Base-by-base conservation (phyloP, 1,140 invertebrate genomes). In the Drosophila serrata region DNA sequence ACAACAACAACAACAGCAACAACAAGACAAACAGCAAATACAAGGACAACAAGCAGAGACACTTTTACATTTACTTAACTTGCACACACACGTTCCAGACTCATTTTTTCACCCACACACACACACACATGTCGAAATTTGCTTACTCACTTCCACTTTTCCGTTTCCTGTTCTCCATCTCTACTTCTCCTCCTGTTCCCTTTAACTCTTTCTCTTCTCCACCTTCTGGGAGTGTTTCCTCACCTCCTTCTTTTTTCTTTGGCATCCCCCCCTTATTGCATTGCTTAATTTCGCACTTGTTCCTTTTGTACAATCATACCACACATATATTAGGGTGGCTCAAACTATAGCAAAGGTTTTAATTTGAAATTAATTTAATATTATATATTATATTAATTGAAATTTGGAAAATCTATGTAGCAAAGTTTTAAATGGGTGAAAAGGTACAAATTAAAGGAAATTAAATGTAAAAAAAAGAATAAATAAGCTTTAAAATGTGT, bases 231-330 rank as follows among this genome's bases (percentile, higher is more conserved):
- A 24, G n/a, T 43, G 12, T 35, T 59, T 33, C 37, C 29, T 13
- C 31, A 31, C 42, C 17, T 58, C 55, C 27, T 24, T 24, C 24
- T 24, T 4, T 37, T 22, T 62, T 60, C 12, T 43, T 69, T 48
- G 49, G 64, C 64, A 72, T 72, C 51, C 19, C 48, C 48, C 31
- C 31, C n/a, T n/a, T n/a, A 58, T 72, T 72, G 65, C 65, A 72
- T 59, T 82, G 81, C 81, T 82, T 84, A 82, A 84, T 80, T 82
- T 80, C 81, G 82, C 81, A 84, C 81, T 80, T 79, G 81, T 84
- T 76, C 61, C 77, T 65, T 64, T 45, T 27, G 31, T 37, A 58
- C 64, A 75, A 42, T 31, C 65, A 68, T 22, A 35, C 35, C 35
- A 24, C 61, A 53, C 15, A 55, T n/a, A 61, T 22, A 46, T 48